phyloP scores from a whole-genome alignment of 2,113 vertebrate species.

The Himantopus leucocephalus region DNA sequence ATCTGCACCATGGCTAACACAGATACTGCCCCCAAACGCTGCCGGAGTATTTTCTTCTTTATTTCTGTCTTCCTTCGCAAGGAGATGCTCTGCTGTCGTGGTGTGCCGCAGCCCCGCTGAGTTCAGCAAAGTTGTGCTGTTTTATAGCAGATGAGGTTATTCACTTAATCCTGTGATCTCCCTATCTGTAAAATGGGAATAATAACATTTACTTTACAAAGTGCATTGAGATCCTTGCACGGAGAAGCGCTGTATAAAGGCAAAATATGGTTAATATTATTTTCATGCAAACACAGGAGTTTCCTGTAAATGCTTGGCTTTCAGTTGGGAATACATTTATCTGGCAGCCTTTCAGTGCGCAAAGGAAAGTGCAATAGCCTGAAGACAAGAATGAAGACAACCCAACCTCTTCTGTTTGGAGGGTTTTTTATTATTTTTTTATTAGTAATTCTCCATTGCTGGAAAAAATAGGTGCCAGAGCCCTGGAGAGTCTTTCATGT shows the following conservation, averaged over 20 bases:
- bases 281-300: neutral
- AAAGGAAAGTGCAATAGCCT: conserved; percentile 42
- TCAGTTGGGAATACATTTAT: conserved; percentile 39
- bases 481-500: neutral
- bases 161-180: neutral
- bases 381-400: conserved; percentile 22
- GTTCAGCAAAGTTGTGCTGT: accelerated
- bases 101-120: neutral
- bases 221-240: neutral
- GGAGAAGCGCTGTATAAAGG: neutral
- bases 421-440: neutral
- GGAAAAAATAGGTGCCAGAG: neutral
- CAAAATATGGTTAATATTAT: conserved; percentile 18
- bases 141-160: neutral
- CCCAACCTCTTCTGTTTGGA: neutral
- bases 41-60: neutral
- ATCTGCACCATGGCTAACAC: too few relatives aligned
- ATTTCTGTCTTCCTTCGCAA: neutral
- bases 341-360: conserved; percentile 38
- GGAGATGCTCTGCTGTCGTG: neutral
- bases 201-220: neutral
- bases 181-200: neutral
- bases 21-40: too few relatives aligned
- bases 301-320: conserved; percentile 24
- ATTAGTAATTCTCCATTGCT: neutral